Evolutionary conservation across 2,113 vertebrate species (phyloP).

Genomic region (Suricata suricatta): DNA sequence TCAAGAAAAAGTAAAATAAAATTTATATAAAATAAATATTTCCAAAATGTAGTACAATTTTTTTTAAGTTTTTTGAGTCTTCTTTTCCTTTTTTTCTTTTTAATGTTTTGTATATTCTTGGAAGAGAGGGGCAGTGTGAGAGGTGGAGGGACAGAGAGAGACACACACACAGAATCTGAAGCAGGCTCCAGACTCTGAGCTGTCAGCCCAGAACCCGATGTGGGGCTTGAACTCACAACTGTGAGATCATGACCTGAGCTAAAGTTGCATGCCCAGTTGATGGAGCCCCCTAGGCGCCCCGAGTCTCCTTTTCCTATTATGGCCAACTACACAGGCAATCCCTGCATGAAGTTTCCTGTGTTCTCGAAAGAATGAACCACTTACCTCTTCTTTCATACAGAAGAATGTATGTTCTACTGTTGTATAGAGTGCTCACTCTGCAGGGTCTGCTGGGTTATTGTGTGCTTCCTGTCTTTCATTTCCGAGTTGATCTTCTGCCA

Average conservation of each 20-base stretch:
- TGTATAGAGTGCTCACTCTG: background rate
- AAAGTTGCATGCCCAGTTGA: accelerated
- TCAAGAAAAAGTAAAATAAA: no score
- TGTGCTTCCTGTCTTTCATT: background rate
- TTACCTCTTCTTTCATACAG: background rate
- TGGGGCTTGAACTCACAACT: no score
- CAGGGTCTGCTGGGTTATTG: background rate
- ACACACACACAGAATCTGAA: no score
- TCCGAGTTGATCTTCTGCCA: background rate
- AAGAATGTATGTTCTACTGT: background rate
- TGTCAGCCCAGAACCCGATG: no score
- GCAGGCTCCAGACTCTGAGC: no score
- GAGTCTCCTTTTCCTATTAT: background rate
- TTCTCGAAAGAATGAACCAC: background rate
- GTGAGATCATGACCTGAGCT: no score
- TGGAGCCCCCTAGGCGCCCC: no score
- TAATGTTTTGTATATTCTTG: no score
- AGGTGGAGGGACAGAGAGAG: no score
- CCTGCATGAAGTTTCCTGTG: background rate
- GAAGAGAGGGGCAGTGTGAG: no score
- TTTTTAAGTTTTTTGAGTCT: background rate
- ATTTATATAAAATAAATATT: no score
- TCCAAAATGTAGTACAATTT: background rate
- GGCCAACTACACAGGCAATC: background rate
- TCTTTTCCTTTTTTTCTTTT: background rate